Evolutionary conservation across 1,140 invertebrate genomes (phyloP), one percentile per base, ranked within the genome.

Genomic region (Drosophila sproati): DNA sequence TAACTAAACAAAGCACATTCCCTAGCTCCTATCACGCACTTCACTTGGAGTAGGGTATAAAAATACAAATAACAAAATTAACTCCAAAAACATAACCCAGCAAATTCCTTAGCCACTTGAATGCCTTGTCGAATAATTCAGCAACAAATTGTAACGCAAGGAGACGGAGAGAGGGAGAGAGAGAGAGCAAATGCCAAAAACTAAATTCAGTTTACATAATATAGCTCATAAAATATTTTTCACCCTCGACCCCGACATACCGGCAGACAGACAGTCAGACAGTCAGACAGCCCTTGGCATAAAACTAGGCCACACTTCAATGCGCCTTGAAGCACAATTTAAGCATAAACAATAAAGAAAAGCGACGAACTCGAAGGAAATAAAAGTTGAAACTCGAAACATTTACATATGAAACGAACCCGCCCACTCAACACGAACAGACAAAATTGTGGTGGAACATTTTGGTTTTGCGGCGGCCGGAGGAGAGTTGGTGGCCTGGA

Each of bases 201-300:
- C 83, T 87, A 88, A 87, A 88, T 87, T 87, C 85, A 80, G 83
- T 87, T 87, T 87, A 83, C 83, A 87, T 87, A 87, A 87, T 87
- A 88, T 73, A 69, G 83, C 80, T 87, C 83, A 89, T 87, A 87
- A 88, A 88, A 87, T 80, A 87, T 87, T 83, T 87, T 83, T 80
- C 77, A 60, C 82, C 69, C 70, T 63, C 85, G 67, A 74, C 47
- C 78, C 64, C 62, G 48, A 51, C 6, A 28, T 3, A 6, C 10
- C 0, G n/a, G 5, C 67, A 31, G 28, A 35, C 51, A 52, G 32
- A 7, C 10, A 43, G 39, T n/a, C 51, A 52, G 32, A 7, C 10
- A 43, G 39, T n/a, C 60, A 39, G 50, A 37, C 29, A 48, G 12
- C 43, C 50, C 35, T 35, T 2, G 47, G 10, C 37, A 52, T 5